phyloP scores from a whole-genome alignment of 1,140 invertebrate species.

The Atopsyche davidsoni region DNA sequence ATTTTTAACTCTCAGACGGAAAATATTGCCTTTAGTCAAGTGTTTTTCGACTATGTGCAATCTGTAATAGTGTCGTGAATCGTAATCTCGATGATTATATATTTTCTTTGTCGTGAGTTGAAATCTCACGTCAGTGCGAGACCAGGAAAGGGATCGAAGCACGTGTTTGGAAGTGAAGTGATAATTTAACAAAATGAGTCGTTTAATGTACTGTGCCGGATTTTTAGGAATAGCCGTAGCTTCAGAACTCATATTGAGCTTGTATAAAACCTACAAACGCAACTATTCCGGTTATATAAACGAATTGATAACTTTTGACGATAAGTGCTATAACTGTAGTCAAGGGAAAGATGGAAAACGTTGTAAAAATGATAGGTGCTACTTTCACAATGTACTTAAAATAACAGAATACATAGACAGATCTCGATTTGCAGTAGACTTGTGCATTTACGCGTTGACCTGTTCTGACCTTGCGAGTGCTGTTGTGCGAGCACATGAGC shows the following conservation, averaged over 20 bases:
- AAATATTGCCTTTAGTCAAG: too few species aligned
- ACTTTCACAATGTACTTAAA: background rate
- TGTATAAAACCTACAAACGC: background rate
- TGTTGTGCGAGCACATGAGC: slow-evolving; percentile 2
- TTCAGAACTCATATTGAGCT: background rate
- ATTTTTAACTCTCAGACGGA: too few species aligned
- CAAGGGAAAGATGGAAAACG: background rate
- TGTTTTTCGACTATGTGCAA: too few species aligned
- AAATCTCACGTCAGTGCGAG: too few species aligned
- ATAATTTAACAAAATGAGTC: background rate
- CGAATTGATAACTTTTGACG: slow-evolving; percentile 1
- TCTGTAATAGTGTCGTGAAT: too few species aligned
- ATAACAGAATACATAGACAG: slow-evolving; percentile 2
- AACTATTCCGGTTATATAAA: background rate
- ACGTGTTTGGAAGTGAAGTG: background rate
- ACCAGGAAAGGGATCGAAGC: too few species aligned
- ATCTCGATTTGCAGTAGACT: background rate
- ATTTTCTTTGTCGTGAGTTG: too few species aligned
- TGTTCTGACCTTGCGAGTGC: background rate
- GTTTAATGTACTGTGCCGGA: background rate
- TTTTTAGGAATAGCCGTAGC: background rate
- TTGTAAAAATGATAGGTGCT: slow-evolving; percentile 1
- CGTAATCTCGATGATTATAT: too few species aligned
- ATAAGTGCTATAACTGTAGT: background rate
- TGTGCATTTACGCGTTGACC: slow-evolving; percentile 12